A percentile compares a stretch with the other conserved stretches of the same genome.
phyloP scores from a whole-genome alignment of 2,797 vertebrate genomes.

The Anas acuta region DNA sequence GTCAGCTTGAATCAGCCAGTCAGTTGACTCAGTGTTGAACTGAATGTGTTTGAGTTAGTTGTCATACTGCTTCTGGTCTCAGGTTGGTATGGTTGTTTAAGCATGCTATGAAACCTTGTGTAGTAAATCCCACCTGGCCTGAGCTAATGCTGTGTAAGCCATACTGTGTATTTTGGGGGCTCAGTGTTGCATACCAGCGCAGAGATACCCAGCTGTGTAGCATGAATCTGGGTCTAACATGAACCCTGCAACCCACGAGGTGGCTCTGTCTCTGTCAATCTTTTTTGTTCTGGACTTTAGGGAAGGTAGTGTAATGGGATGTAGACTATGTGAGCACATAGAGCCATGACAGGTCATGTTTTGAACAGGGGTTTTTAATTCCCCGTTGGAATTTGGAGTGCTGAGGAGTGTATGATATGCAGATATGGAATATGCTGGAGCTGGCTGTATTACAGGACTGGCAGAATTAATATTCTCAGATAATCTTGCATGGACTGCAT shows the following conservation, averaged over 20 bases:
- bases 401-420: background rate
- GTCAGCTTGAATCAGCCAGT: background rate
- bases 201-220: background rate
- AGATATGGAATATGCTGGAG: background rate
- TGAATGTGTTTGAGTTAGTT: background rate
- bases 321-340: background rate
- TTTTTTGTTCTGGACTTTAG: background rate
- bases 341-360: background rate
- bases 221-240: background rate
- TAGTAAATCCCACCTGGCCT: background rate
- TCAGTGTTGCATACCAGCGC: background rate
- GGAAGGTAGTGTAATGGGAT: background rate
- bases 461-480: background rate
- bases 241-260: background rate
- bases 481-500: background rate
- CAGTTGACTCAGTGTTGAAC: background rate
- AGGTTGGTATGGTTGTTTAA: background rate
- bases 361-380: background rate
- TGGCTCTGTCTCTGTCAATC: background rate
- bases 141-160: background rate
- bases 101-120: background rate
- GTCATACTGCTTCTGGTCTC: background rate
- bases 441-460: background rate
- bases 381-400: background rate
- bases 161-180: background rate